Base-by-base conservation (phyloP, 2,888 invertebrate species). In the Pyrochroa serraticornis region DNA sequence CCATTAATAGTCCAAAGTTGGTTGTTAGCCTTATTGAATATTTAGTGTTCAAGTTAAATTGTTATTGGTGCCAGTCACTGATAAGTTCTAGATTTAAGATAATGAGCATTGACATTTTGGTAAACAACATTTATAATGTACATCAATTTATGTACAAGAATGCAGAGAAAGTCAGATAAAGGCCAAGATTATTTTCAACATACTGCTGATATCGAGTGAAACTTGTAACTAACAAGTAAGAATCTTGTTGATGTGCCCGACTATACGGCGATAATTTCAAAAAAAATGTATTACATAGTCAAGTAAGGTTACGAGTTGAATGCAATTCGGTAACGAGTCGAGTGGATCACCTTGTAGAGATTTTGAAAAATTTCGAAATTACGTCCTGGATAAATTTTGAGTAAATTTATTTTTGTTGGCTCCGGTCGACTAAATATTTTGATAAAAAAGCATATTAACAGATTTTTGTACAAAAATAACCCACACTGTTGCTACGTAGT, bases 31-130 rank as follows among this genome's bases (percentile, higher is more conserved):
- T 39, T 14, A 32, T 48, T 35, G 34, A 47, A 41, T 32, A 43
- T 42, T 48, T 48, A 32, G 45, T 43, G 43, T 48, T 55, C 34
- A 43, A 34, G 22, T 37, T 43, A 51, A 14, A 51, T 35, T 51
- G 36, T 34, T 33, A 31, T 22, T 38, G 38, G n/a, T 14, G 39
- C 30, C 10, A 46, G 34, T 41, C 38, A 41, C 42, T 9, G 35
- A 32, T 57, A 30, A 45, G 45, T 36, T 51, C 41, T 57, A 47
- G 57, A 57, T 57, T 50, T 46, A 39, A 50, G 56, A 57, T 57
- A 57, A 57, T 57, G 42, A 57, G 36, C 22, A 46, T 51, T 42
- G 57, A 46, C 46, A 51, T 46, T 50, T 36, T 31, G 31, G 47
- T 47, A 57, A 57, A 57, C 48, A 56, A 36, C 37, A 57, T 57